Evolutionary conservation across 1,140 invertebrate genomes (phyloP).

Genomic region (Drosophila serrata): DNA sequence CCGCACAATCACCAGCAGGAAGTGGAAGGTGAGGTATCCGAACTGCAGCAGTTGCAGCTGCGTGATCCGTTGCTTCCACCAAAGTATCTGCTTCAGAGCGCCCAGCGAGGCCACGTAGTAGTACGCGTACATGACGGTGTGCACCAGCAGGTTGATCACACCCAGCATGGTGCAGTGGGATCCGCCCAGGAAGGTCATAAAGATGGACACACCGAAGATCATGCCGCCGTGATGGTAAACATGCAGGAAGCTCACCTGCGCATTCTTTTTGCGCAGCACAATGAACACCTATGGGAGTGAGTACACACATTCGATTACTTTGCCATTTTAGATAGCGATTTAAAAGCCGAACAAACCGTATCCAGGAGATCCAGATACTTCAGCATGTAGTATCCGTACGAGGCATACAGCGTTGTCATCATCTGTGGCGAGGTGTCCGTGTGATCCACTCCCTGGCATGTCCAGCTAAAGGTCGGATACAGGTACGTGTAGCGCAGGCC

Average conservation of each 20-base stretch:
- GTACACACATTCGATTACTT: neutral
- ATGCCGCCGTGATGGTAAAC: constrained; percentile 93
- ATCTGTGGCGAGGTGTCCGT: constrained; percentile 86
- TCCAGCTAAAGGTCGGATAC: constrained; percentile 87
- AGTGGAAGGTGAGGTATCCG: constrained; percentile 89
- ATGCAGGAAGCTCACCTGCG: constrained; percentile 93
- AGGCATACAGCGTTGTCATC: constrained; percentile 88
- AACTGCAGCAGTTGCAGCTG: constrained; percentile 77
- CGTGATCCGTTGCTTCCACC: constrained; percentile 80
- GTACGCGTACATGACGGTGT: constrained; percentile 80
- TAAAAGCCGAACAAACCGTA: constrained; percentile 85
- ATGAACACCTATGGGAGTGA: constrained; percentile 88
- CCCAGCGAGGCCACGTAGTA: constrained; percentile 69
- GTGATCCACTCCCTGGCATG: constrained; percentile 88
- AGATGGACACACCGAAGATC: constrained; percentile 86
- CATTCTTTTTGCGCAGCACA: constrained; percentile 92
- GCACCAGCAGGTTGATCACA: constrained; percentile 74
- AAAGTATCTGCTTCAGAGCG: constrained; percentile 84
- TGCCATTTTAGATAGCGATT: neutral
- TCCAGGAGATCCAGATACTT: constrained; percentile 88
- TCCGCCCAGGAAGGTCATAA: constrained; percentile 87
- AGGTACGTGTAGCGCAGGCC: constrained; percentile 85
- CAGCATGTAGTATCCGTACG: constrained; percentile 87
- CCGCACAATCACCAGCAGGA: constrained; percentile 63
- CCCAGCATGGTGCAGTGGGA: constrained; percentile 84